These are phyloP conservation scores for Borostomias antarcticus DNA, from an alignment of 2,797 vertebrate species.

Conservation along the genomic window DNA sequence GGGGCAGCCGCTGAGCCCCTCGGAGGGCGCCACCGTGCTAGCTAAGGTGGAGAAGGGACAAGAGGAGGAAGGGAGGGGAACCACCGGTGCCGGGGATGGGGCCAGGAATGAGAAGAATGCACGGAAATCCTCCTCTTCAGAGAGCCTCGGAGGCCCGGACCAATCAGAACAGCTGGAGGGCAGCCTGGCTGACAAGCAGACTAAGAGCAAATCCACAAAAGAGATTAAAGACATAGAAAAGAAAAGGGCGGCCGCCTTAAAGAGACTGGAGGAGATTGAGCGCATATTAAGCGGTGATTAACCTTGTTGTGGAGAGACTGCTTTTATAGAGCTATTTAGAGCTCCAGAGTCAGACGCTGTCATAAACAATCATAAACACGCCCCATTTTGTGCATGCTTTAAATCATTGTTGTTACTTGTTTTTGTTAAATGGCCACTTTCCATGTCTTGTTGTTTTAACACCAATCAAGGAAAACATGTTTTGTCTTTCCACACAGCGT, in stretches of 20 bases:
- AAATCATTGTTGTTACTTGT: constrained; percentile 28
- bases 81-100: constrained; percentile 56
- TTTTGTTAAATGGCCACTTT: constrained; percentile 27
- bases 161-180: constrained; percentile 76
- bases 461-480: constrained; percentile 49
- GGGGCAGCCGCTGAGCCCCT: constrained; percentile 68
- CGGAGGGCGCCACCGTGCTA: constrained; percentile 46
- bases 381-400: constrained; percentile 44
- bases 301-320: constrained; percentile 53
- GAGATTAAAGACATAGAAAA: constrained; percentile 96
- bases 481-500: constrained; percentile 9
- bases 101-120: constrained; percentile 75
- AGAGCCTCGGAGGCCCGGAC: constrained; percentile 57
- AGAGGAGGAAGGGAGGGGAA: constrained; percentile 60
- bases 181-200: constrained; percentile 77
- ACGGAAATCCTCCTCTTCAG: constrained; percentile 73
- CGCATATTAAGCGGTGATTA: constrained; percentile 96
- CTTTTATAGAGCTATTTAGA: constrained; percentile 63
- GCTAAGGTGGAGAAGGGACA: constrained; percentile 49
- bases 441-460: constrained; percentile 37
- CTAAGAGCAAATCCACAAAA: constrained; percentile 87
- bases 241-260: constrained; percentile 94
- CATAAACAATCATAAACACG: constrained; percentile 4
- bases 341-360: constrained; percentile 28
- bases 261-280: constrained; percentile 98